phyloP scores from a whole-genome alignment of 2,113 vertebrate genomes.

The Hippocampus mohnikei region DNA sequence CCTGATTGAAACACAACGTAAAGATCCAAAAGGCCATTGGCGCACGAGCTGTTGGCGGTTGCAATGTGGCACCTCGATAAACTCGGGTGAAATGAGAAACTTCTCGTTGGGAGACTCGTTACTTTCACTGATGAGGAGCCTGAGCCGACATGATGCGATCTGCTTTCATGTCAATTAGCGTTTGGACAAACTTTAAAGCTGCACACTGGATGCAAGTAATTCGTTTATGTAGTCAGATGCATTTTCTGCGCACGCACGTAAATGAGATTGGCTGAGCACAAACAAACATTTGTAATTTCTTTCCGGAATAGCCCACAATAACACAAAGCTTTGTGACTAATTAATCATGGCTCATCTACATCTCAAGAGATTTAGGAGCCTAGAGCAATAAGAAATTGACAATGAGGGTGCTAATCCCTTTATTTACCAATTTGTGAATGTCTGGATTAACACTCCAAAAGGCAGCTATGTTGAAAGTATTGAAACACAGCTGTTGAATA shows the following conservation, averaged over 20 bases:
- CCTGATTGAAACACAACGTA: conserved; percentile 68
- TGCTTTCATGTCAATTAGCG: conserved; percentile 56
- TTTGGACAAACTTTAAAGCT: conserved; percentile 9
- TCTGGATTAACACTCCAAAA: conserved; percentile 12
- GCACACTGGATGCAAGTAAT: conserved; percentile 52
- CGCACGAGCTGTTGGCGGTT: conserved; percentile 49
- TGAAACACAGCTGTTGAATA: conserved; percentile 7
- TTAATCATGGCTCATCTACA: conserved; percentile 53
- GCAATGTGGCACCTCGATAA: conserved; percentile 60
- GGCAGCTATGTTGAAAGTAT: conserved; percentile 8
- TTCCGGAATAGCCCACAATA: conserved; percentile 25
- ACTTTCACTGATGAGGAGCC: conserved; percentile 29
- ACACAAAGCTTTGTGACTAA: conserved; percentile 45
- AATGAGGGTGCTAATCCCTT: conserved; percentile 52
- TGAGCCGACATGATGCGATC: conserved; percentile 42
- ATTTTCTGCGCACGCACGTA: conserved; percentile 52
- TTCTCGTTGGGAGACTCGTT: conserved; percentile 33
- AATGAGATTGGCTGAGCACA: conserved; percentile 38
- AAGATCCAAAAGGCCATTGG: conserved; percentile 62
- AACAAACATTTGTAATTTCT: conserved; percentile 23
- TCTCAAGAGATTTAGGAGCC: conserved; percentile 47
- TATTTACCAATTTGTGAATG: conserved; percentile 35
- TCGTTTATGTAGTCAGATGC: conserved; percentile 56
- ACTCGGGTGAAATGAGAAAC: conserved; percentile 56
- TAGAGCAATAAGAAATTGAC: conserved; percentile 49